Base-by-base conservation (phyloP, 2,113 vertebrate species). In the Agapornis roseicollis region DNA sequence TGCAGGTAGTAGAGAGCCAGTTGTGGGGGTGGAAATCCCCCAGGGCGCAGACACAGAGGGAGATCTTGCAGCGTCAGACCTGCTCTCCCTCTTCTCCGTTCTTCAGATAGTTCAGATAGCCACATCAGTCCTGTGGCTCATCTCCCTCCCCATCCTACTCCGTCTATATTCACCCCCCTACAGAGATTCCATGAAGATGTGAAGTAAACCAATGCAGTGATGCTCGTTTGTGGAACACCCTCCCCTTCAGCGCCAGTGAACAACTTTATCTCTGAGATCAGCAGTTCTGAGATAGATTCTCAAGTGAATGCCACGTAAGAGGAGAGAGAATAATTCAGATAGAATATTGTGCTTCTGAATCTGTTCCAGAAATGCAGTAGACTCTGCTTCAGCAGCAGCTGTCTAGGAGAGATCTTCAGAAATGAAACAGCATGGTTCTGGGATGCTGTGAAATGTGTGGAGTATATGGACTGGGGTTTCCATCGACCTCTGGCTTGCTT, bases 231-330 rank as follows among this genome's bases (percentile, higher is more conserved):
- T 42, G 73, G 88, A 95, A 53, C 73, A 66, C 53, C 65, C 80
- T 92, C 72, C 77, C 69, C 85, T 96, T 86, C 83, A 60, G 25
- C 85, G 56, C 58, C 52, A 25, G 52, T 24, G 56, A 70, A 87
- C 85, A 90, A 86, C 88, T 94, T 79, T 33, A 41, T 69, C 53
- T 46, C 83, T 85, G 80, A 93, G 73, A 89, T 90, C 90, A 88
- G 85, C 90, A 82, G 65, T 90, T 90, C 85, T 39, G 92, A 92
- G 85, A 79, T 33, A 92, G 88, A 85, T 33, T 69, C 63, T 88
- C 47, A 50, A 73, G 39, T 55, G 58, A 81, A 80, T 35, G 47
- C 68, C 4, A 15, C 7, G 4, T 80, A 65, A 84, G 68, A 88
- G 72, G 73, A 83, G 52, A 50, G 60, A 80, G 53, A 89, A 82